Evolutionary conservation across 2,113 vertebrate genomes (phyloP).

Genomic region (Pachyramphus minor): DNA sequence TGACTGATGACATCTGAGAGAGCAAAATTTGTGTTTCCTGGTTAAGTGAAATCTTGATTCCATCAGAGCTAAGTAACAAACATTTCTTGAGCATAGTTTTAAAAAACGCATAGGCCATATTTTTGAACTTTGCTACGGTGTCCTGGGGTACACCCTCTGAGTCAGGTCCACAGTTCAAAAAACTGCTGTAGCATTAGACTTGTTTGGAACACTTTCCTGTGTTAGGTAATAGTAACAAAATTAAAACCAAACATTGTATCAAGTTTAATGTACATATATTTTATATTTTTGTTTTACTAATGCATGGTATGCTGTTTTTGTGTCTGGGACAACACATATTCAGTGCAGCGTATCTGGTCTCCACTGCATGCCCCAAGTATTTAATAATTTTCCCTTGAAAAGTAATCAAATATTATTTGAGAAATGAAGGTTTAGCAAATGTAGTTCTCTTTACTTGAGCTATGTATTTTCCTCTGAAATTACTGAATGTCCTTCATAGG

Average conservation of each 20-base stretch:
- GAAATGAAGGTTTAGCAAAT: not conserved
- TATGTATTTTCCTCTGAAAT: not conserved
- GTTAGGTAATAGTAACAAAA: not conserved
- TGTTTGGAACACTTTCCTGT: not conserved
- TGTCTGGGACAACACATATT: not conserved
- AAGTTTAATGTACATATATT: not conserved
- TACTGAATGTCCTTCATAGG: not conserved
- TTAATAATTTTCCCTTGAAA: not conserved
- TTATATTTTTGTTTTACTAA: not conserved
- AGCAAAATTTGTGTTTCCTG: not conserved
- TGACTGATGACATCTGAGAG: not conserved
- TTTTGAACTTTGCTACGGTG: not conserved
- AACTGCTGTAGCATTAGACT: not conserved
- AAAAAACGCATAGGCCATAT: not conserved
- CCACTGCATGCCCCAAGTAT: not conserved
- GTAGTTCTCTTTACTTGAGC: not conserved
- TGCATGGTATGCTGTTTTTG: not conserved
- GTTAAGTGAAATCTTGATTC: not conserved
- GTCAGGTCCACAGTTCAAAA: not conserved
- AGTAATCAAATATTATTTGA: not conserved
- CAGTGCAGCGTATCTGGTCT: not conserved
- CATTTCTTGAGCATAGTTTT: not conserved
- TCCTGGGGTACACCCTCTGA: not conserved
- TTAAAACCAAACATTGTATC: not conserved
- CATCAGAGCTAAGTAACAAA: not conserved